Percentiles rank a stretch among this genome's conserved stretches.
phyloP scores from a whole-genome alignment of 2,888 invertebrate species.

The Subacronicta megacephala region DNA sequence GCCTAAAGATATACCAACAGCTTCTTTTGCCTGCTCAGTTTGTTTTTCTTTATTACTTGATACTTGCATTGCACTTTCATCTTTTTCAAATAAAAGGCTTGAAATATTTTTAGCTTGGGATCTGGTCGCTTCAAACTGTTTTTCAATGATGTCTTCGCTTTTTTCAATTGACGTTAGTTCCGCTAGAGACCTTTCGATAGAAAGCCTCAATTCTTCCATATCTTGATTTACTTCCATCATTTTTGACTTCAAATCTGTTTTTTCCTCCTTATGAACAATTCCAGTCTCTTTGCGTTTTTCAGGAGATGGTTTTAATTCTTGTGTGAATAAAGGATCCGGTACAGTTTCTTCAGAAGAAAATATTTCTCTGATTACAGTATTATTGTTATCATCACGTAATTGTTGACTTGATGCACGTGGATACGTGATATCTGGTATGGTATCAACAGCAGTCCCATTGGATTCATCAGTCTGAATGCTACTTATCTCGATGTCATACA shows the following conservation, averaged over 20 bases:
- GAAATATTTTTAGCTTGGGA: slow-evolving; percentile 32
- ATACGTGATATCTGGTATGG: slow-evolving; percentile 75
- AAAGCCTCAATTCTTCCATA: slow-evolving; percentile 81
- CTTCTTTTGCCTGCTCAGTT: slow-evolving; percentile 7
- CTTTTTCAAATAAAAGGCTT: slow-evolving; percentile 25
- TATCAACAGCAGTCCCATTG: slow-evolving; percentile 64
- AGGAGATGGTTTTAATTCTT: slow-evolving; percentile 39
- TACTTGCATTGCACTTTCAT: slow-evolving; percentile 2
- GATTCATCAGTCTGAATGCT: slow-evolving; percentile 65
- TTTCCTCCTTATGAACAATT: slow-evolving; percentile 61
- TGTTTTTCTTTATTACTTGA: background rate
- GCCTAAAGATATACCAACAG: slow-evolving; percentile 4
- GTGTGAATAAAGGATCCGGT: slow-evolving; percentile 63
- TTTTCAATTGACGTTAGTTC: slow-evolving; percentile 79
- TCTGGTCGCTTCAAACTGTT: slow-evolving; percentile 52
- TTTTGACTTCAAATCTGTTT: slow-evolving; percentile 82
- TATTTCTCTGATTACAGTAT: slow-evolving; percentile 77
- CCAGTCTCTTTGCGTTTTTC: slow-evolving; percentile 8
- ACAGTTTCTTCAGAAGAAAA: slow-evolving; percentile 58
- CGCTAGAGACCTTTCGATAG: slow-evolving; percentile 83
- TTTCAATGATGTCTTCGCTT: slow-evolving; percentile 68
- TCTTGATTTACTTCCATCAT: slow-evolving; percentile 84
- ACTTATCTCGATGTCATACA: slow-evolving; percentile 60
- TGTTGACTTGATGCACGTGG: slow-evolving; percentile 78
- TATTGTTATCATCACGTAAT: slow-evolving; percentile 73